These are phyloP conservation scores for Dipus sagitta DNA, from an alignment of 2,797 vertebrate species.

Conservation along the genomic window DNA sequence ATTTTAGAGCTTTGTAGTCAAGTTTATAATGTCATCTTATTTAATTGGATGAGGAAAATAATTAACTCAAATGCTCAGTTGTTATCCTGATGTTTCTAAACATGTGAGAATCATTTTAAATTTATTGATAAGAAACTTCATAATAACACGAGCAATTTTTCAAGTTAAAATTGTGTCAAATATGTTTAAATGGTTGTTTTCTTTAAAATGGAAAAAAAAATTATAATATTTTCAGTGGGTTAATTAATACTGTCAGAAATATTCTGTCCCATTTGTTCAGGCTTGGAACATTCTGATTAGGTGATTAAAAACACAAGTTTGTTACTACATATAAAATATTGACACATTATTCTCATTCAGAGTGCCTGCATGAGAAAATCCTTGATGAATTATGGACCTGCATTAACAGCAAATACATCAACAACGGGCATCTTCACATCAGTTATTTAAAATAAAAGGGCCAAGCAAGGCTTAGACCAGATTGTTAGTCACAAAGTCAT, in stretches of 20 bases:
- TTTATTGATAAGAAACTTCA: not conserved
- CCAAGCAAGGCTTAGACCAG: not conserved
- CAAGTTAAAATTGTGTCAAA: not conserved
- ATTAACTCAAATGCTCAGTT: not conserved
- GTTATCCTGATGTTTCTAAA: not conserved
- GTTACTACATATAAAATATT: slow-evolving; percentile 1
- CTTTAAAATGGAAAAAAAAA: slow-evolving; percentile 31
- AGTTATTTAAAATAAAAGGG: not conserved
- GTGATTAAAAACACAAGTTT: not conserved
- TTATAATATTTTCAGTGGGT: not conserved
- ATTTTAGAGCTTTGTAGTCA: not conserved
- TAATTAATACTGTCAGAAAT: slow-evolving; percentile 11
- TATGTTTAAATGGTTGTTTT: not conserved
- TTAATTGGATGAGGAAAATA: not conserved
- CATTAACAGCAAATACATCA: not conserved
- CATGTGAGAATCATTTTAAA: not conserved
- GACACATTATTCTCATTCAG: not conserved
- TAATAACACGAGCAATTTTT: not conserved
- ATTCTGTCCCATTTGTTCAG: not conserved
- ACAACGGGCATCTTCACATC: not conserved
- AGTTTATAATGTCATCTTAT: not conserved
- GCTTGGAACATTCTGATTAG: not conserved
- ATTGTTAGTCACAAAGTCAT: not conserved
- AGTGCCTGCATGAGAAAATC: not conserved
- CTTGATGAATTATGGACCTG: not conserved